Conservation (phyloP, 2,113 vertebrate species). For the Nematolebias whitei region DNA sequence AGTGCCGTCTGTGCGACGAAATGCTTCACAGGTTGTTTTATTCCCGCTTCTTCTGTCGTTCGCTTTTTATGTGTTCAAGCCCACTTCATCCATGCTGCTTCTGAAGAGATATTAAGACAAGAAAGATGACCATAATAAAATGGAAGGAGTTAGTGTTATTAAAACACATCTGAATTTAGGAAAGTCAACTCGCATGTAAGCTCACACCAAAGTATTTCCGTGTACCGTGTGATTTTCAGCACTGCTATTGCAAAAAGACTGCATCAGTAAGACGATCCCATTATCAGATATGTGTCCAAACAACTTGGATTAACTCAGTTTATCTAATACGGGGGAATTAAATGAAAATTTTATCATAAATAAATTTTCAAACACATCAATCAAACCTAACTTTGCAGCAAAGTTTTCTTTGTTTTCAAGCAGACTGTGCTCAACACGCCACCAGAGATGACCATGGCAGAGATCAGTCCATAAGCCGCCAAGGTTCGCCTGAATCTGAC, state of each 20-base stretch:
- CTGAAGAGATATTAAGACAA: slow-evolving; percentile 27
- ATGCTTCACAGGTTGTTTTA: slow-evolving; percentile 9
- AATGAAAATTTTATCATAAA: too few relatives aligned
- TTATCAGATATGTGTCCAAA: too few relatives aligned
- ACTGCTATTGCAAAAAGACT: neutral
- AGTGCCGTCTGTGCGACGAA: slow-evolving; percentile 5
- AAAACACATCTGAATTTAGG: neutral
- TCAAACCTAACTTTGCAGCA: too few relatives aligned
- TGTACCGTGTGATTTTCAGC: neutral
- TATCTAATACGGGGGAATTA: too few relatives aligned
- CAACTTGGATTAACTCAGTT: too few relatives aligned
- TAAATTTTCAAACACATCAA: too few relatives aligned
- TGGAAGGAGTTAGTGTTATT: neutral
- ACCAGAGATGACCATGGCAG: slow-evolving; percentile 2
- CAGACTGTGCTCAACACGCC: neutral
- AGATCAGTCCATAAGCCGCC: neutral
- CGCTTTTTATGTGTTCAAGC: slow-evolving; percentile 35
- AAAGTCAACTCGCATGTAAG: neutral
- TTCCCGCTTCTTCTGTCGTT: slow-evolving; percentile 2
- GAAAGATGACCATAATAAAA: too few relatives aligned
- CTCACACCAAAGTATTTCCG: neutral
- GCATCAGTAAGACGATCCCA: neutral
- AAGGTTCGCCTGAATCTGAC: slow-evolving; percentile 32
- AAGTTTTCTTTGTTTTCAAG: neutral
- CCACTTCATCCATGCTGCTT: slow-evolving; percentile 51